phyloP scores from a whole-genome alignment of 2,888 invertebrate genomes.

The Oeneis ivallda region DNA sequence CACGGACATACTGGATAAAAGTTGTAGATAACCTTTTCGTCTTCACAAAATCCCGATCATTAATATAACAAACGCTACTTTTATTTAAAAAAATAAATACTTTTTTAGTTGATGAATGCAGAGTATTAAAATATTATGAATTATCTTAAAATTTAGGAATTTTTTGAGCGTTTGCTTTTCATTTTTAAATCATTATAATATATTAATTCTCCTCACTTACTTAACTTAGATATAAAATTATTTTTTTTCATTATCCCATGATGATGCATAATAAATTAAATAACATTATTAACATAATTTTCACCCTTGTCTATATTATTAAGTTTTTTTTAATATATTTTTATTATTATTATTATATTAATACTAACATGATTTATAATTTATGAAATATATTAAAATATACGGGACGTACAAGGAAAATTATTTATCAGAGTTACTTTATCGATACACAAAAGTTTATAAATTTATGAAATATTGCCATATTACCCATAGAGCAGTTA shows the following conservation, averaged over 20 bases:
- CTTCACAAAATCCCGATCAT: neutral
- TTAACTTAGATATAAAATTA: neutral
- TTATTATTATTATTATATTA: neutral
- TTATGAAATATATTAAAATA: too few relatives aligned
- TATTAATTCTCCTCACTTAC: neutral
- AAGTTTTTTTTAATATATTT: neutral
- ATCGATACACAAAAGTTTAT: too few relatives aligned
- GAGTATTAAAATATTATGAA: neutral
- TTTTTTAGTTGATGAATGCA: neutral
- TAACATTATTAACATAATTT: too few relatives aligned
- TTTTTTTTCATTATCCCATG: too few relatives aligned
- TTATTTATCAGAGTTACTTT: too few relatives aligned
- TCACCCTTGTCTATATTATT: neutral
- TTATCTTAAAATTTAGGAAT: neutral
- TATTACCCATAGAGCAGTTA: too few relatives aligned
- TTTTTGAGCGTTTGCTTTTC: neutral
- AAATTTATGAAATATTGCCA: too few relatives aligned
- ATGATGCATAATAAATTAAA: neutral
- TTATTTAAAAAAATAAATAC: neutral
- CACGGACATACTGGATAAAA: neutral
- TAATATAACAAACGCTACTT: slow-evolving; percentile 3
- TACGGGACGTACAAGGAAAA: too few relatives aligned
- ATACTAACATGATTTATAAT: neutral
- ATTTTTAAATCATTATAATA: too few relatives aligned
- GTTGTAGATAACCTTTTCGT: neutral